Percentiles rank a stretch among this genome's conserved stretches.
Conservation (phyloP, 2,888 invertebrate genomes). For the Ferdinandea cuprea region DNA sequence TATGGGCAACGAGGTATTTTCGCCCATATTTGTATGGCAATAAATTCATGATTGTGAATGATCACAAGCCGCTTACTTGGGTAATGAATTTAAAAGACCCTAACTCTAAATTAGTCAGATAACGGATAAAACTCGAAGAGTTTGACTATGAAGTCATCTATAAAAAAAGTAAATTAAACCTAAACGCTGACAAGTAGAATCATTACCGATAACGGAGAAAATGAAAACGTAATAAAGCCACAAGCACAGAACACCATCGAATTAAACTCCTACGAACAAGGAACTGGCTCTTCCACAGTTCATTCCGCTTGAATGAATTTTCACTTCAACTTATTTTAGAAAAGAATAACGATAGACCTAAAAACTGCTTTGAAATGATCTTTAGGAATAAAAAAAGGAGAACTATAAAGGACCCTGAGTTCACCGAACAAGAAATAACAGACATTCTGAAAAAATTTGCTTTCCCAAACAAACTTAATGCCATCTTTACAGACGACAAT, state of each 20-base stretch:
- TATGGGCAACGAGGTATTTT: conserved; percentile 1
- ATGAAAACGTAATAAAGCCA: not conserved
- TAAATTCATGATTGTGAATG: no score
- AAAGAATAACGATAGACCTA: not conserved
- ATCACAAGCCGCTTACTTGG: no score
- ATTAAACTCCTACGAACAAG: not conserved
- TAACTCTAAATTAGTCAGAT: no score
- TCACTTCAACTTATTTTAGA: not conserved
- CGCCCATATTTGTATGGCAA: conserved; percentile 10
- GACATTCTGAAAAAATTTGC: not conserved
- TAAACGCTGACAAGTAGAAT: not conserved
- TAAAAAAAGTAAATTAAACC: no score
- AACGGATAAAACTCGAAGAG: no score
- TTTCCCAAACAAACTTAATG: conserved; percentile 14
- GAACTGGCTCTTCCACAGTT: not conserved
- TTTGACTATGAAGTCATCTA: no score
- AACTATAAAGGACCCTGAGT: no score
- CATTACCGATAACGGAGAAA: no score
- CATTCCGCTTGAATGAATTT: no score
- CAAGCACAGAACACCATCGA: not conserved
- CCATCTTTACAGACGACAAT: not conserved
- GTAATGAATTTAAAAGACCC: no score
- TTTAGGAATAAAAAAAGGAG: no score
- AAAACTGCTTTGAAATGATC: no score
- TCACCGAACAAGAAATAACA: not conserved